Evolutionary conservation across 2,888 invertebrate species (phyloP), one percentile per base, ranked within the genome.

Genomic region (Malthinus flaveolus): DNA sequence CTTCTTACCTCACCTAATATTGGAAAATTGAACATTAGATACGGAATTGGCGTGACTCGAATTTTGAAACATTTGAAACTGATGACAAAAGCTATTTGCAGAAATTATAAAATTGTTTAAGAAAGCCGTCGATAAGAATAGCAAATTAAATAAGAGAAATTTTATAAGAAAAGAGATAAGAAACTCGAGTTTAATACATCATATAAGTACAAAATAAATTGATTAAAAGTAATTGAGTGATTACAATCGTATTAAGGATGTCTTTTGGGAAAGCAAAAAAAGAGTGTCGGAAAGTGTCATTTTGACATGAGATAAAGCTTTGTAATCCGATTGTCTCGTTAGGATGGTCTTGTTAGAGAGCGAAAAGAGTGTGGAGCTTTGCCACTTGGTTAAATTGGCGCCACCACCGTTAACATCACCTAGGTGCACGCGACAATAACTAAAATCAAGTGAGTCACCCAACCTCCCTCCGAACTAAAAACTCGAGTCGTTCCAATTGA

Each of bases 241-340:
- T 70, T 68, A 67, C 70, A 73, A 73, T 73, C 71, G 72, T 70
- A 73, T 73, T 72, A 73, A 68, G 61, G 56, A 42, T 15, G 44
- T 13, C 62, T 63, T 64, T 64, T 47, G 63, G 55, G 64, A 64
- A 23, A 23, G 23, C 2, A 5, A 23, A 23, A 23, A 23, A 23
- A 23, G 23, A 23, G 23, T 23, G 23, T 23, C 23, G 23, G 23
- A 23, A 23, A 23, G 23, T 23, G 23, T 23, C 23, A 23, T 23
- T 75, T 75, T 69, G 71, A 76, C 75, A 75, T 72, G 71, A 72
- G 74, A 75, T 75, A 73, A 73, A 71, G 70, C 53, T 70, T 62
- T 73, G 75, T 77, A 77, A 77, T 75, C 77, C 77, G 77, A 77
- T 77, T 77, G 75, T 76, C 74, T 76, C 75, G 76, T 77, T 77